Evolutionary conservation across 1,140 invertebrate genomes (phyloP).

Genomic region (Cotesia chilonis): DNA sequence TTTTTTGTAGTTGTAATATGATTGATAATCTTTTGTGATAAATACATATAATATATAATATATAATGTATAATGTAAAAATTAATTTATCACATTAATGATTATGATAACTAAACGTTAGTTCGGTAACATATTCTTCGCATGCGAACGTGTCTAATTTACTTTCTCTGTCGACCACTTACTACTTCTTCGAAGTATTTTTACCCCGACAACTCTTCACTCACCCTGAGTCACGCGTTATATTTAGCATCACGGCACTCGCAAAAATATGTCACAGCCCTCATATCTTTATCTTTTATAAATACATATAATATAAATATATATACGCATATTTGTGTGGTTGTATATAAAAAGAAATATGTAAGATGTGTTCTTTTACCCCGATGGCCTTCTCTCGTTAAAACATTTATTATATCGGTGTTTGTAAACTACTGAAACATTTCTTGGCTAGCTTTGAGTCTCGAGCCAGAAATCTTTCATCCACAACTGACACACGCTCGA

Average conservation of each 20-base stretch:
- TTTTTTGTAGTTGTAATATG: too few relatives aligned
- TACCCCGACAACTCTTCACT: slow-evolving; percentile 37
- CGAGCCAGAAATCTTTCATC: too few relatives aligned
- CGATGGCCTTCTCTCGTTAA: slow-evolving; percentile 28
- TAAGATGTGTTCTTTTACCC: slow-evolving; percentile 43
- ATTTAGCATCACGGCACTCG: slow-evolving; percentile 55
- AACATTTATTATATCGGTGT: too few relatives aligned
- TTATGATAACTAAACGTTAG: neutral
- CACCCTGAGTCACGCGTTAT: slow-evolving; percentile 58
- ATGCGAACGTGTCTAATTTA: neutral
- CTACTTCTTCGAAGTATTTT: slow-evolving; percentile 36
- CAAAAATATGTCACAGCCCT: slow-evolving; percentile 58
- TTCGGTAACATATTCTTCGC: neutral
- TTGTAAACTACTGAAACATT: too few relatives aligned
- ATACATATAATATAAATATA: slow-evolving; percentile 16
- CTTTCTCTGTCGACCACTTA: slow-evolving; percentile 28
- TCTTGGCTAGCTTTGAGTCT: too few relatives aligned
- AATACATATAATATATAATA: neutral
- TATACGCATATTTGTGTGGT: slow-evolving; percentile 15
- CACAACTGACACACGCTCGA: too few relatives aligned
- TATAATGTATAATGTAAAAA: neutral
- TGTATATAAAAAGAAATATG: too few relatives aligned
- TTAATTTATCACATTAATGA: neutral
- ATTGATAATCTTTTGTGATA: too few relatives aligned
- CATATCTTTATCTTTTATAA: slow-evolving; percentile 41